A percentile compares a stretch with the other conserved stretches of the same genome.
These are phyloP conservation scores for Meiosimyza decipiens DNA, from an alignment of 2,888 invertebrate genomes.

Conservation along the genomic window DNA sequence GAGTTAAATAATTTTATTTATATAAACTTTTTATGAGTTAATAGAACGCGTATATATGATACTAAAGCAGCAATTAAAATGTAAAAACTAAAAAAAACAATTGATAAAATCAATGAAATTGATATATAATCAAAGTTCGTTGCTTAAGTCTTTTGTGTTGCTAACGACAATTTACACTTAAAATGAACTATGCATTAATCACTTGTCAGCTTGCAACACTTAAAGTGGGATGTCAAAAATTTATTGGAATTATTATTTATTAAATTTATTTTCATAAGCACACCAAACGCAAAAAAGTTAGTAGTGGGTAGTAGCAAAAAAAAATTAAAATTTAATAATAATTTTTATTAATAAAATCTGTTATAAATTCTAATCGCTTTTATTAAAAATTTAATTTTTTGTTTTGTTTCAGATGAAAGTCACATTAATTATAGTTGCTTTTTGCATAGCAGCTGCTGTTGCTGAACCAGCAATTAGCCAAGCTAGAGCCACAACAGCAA, in stretches of 20 bases:
- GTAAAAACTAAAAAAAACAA: neutral
- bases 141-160: slow-evolving; percentile 35
- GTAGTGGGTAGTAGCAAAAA: neutral
- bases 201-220: too few relatives aligned
- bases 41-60: too few relatives aligned
- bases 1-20: too few relatives aligned
- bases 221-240: too few relatives aligned
- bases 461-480: slow-evolving; percentile 70
- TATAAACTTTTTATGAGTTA: too few relatives aligned
- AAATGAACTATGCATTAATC: too few relatives aligned
- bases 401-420: slow-evolving; percentile 75
- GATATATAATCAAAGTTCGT: neutral
- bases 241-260: too few relatives aligned
- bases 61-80: too few relatives aligned
- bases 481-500: slow-evolving; percentile 71
- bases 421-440: slow-evolving; percentile 72
- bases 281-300: too few relatives aligned
- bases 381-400: slow-evolving; percentile 31
- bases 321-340: neutral
- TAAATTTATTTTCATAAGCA: too few relatives aligned
- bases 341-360: neutral
- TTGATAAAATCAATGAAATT: neutral
- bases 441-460: slow-evolving; percentile 70
- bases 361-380: slow-evolving; percentile 10
- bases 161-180: too few relatives aligned